phyloP scores from a whole-genome alignment of 2,797 vertebrate genomes.

The Sciaenops ocellatus region DNA sequence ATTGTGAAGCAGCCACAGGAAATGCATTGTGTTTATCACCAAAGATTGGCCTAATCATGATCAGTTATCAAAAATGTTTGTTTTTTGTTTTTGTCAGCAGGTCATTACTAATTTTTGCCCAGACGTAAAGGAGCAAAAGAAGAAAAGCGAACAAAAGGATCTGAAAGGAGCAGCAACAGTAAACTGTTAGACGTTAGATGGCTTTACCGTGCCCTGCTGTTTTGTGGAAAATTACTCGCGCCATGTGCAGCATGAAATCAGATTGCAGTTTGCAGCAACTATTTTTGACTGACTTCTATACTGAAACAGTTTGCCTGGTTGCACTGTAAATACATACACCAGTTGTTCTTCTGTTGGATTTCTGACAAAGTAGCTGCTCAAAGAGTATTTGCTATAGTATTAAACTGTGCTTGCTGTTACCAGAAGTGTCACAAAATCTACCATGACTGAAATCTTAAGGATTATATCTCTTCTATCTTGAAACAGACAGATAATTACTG shows the following conservation, averaged over 20 bases:
- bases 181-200: neutral
- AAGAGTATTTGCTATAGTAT: neutral
- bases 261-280: too few species aligned
- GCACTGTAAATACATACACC: too few species aligned
- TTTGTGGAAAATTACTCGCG: neutral
- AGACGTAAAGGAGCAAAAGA: neutral
- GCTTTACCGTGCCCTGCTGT: neutral
- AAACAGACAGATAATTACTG: too few species aligned
- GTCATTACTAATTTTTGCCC: too few species aligned
- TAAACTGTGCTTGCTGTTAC: neutral
- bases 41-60: too few species aligned
- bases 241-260: too few species aligned
- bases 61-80: too few species aligned
- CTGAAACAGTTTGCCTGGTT: too few species aligned
- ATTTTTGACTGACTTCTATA: too few species aligned
- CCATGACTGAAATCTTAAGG: neutral
- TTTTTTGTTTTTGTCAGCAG: too few species aligned
- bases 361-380: neutral
- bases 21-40: too few species aligned
- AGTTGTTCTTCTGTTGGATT: neutral
- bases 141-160: neutral
- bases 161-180: too few species aligned
- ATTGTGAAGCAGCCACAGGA: neutral
- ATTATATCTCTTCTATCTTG: constrained; percentile 7
- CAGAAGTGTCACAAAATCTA: neutral